Base-by-base conservation (phyloP, 2,113 vertebrate species). In the Pholis gunnellus region DNA sequence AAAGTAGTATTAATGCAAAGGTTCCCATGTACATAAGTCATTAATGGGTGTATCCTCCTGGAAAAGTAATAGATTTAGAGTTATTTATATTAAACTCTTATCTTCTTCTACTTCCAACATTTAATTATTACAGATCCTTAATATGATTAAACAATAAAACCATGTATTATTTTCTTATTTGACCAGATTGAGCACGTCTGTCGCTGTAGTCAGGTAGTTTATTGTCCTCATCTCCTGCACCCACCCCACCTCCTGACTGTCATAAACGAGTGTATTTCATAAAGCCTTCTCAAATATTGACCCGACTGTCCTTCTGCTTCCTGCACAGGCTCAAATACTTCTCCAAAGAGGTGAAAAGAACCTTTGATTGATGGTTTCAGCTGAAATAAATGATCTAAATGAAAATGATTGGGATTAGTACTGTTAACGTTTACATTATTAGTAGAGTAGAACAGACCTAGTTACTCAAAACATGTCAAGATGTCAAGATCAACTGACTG, bases 251-350 rank as follows among this genome's bases (percentile, higher is more conserved):
- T 2, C 71, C 63, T 78, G 89, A 81, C 86, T 69, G 57, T 91
- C 88, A 89, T 92, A 91, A 93, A 89, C 14, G 65, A 84, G 61
- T 84, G 78, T 82, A 75, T 86, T 92, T 91, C 87, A 92, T 93
- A 89, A 92, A 91, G 84, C 84, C 71, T 91, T 79, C 69, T 93
- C 92, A 95, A 94, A 95, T 95, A 95, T 94, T 95, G 91, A 94
- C 92, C 76, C 15, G 13, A 29, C 52, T 38, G 84, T 78, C 61
- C 78, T 81, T 81, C 78, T 83, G 71, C 70, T 73, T 70, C 67
- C 81, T 75, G 69, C 31, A 63, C 65, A 44, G 15, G 65, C 29
- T 87, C 84, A 38, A 70, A 86, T 75, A 50, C 63, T 72, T 83
- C 69, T 76, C 61, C 27, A 60, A 72, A 67, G 25, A 66, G 9